Evolutionary conservation across 2,888 invertebrate genomes (phyloP).

Genomic region (Julus scandinavius): DNA sequence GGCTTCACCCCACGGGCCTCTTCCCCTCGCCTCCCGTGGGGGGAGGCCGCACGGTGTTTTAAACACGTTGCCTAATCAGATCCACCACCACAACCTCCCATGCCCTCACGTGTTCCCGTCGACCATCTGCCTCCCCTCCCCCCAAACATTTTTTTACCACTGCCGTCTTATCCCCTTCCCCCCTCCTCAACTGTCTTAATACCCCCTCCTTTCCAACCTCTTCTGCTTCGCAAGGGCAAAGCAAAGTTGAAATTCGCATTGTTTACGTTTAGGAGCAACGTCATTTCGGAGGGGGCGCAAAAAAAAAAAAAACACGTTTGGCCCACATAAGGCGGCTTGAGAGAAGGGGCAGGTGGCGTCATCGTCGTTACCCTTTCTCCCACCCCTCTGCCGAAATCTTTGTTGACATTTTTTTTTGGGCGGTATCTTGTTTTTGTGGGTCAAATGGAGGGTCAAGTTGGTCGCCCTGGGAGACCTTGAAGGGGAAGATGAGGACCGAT

Average conservation of each 20-base stretch:
- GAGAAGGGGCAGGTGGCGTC: neutral
- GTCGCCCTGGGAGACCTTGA: neutral
- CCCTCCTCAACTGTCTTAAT: neutral
- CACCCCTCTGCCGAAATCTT: neutral
- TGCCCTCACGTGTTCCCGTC: neutral
- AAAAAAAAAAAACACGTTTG: constrained; percentile 12
- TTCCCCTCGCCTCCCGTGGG: neutral
- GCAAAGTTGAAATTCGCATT: constrained; percentile 20
- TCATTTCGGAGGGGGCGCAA: neutral
- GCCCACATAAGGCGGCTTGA: neutral
- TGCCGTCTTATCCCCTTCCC: constrained; percentile 1
- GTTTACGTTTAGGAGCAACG: constrained; percentile 33
- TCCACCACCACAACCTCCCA: neutral
- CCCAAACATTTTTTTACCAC: neutral
- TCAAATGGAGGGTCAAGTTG: constrained; percentile 33
- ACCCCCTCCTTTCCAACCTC: neutral
- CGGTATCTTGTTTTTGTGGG: constrained; percentile 25
- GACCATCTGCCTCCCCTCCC: neutral
- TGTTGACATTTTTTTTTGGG: constrained; percentile 31
- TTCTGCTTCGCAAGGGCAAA: constrained; percentile 16
- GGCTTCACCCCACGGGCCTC: neutral
- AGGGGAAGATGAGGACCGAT: neutral
- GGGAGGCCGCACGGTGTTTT: neutral
- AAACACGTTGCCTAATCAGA: neutral
- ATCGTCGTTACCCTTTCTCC: neutral